Percentiles rank a stretch among this genome's conserved stretches.
phyloP scores from a whole-genome alignment of 1,140 invertebrate genomes.

The Cyphomyrmex costatus region DNA sequence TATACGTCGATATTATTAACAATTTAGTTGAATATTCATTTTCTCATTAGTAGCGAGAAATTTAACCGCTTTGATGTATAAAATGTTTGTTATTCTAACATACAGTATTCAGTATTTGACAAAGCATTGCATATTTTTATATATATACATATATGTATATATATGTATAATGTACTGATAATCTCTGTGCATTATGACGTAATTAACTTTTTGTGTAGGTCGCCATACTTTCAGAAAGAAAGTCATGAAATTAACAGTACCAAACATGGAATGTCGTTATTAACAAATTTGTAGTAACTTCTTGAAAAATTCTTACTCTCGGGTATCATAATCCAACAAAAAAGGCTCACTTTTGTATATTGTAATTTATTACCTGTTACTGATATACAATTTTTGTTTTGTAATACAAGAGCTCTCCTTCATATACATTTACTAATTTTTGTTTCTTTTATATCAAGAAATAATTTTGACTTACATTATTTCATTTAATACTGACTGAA shows the following conservation, averaged over 20 bases:
- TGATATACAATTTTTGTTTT: constrained; percentile 29
- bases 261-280: constrained; percentile 15
- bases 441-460: not conserved
- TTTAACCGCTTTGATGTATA: constrained; percentile 42
- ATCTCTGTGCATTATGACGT: constrained; percentile 35
- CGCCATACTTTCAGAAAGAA: constrained; percentile 42
- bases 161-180: constrained; percentile 42
- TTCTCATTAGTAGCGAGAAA: constrained; percentile 15
- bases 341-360: not conserved
- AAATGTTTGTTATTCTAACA: constrained; percentile 21
- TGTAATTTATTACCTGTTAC: constrained; percentile 39
- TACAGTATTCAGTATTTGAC: constrained; percentile 32
- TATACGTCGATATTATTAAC: not conserved
- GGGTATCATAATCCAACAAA: constrained; percentile 11
- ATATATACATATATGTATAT: too few species aligned
- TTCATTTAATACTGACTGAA: constrained; percentile 47
- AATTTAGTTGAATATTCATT: constrained; percentile 28
- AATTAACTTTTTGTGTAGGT: constrained; percentile 18
- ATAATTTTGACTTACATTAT: constrained; percentile 25
- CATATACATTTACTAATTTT: not conserved
- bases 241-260: constrained; percentile 20
- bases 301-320: constrained; percentile 13
- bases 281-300: constrained; percentile 36
- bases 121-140: constrained; percentile 52
- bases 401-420: constrained; percentile 1